phyloP scores from a whole-genome alignment of 2,113 vertebrate species.

The Anser cygnoides region DNA sequence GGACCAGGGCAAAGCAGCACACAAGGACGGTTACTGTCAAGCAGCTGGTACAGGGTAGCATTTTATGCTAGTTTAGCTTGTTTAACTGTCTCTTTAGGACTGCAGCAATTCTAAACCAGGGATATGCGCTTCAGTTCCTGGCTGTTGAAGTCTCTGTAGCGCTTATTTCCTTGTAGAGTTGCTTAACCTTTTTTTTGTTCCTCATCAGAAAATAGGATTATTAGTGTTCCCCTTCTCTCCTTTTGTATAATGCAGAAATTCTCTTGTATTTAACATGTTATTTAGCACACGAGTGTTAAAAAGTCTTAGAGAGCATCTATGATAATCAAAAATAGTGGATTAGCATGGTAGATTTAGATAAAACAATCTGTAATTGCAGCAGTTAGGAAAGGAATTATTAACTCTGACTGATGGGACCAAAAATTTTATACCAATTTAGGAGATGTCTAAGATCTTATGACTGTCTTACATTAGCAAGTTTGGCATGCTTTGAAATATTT shows the following conservation, averaged over 20 bases:
- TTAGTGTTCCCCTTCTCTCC: not conserved
- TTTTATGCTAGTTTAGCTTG: not conserved
- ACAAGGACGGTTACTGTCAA: not conserved
- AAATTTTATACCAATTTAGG: not conserved
- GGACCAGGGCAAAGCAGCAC: not conserved
- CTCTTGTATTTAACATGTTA: not conserved
- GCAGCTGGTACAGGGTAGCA: not conserved
- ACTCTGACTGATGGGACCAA: not conserved
- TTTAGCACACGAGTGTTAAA: not conserved
- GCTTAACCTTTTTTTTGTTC: not conserved
- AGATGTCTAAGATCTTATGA: not conserved
- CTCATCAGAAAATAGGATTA: not conserved
- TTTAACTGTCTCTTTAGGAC: not conserved
- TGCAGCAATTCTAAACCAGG: not conserved
- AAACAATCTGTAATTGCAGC: not conserved
- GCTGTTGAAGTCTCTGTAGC: not conserved
- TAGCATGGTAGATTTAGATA: not conserved
- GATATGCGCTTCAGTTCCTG: not conserved
- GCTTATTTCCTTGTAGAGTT: not conserved
- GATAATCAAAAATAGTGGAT: not conserved
- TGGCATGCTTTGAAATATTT: not conserved
- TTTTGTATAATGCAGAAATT: not conserved
- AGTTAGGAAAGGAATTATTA: not conserved
- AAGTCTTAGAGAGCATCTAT: not conserved
- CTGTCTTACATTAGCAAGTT: not conserved